phyloP scores from a whole-genome alignment of 1,140 invertebrate genomes.

The Cyrtorhinus lividipennis region DNA sequence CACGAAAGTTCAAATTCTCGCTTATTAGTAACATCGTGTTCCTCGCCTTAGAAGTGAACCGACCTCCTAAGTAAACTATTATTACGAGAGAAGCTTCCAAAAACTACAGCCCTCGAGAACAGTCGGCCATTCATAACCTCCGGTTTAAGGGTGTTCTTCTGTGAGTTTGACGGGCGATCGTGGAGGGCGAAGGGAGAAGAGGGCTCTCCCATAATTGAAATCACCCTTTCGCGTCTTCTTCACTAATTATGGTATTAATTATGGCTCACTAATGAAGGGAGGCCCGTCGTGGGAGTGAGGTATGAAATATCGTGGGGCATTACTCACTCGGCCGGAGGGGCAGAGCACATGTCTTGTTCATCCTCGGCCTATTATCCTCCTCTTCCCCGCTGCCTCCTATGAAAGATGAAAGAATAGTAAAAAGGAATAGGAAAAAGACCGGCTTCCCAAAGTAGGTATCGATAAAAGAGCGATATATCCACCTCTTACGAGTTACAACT shows the following conservation, averaged over 20 bases:
- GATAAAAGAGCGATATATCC: not conserved
- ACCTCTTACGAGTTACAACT: not conserved
- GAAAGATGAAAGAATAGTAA: not conserved
- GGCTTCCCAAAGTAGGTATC: not conserved
- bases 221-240: constrained; percentile 4
- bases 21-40: not conserved
- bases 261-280: not conserved
- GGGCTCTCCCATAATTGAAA: not conserved
- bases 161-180: too few species aligned
- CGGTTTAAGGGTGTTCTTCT: not conserved
- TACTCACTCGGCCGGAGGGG: not conserved
- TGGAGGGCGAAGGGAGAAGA: not conserved
- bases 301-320: constrained; percentile 1
- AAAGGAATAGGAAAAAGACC: not conserved
- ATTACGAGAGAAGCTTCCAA: not conserved
- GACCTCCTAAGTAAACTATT: not conserved
- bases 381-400: not conserved
- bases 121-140: constrained; percentile 1
- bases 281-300: constrained; percentile 1
- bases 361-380: constrained; percentile 2
- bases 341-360: constrained; percentile 3
- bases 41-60: not conserved
- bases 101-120: not conserved
- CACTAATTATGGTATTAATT: constrained; percentile 8
- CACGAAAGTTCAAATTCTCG: too few species aligned